phyloP scores from a whole-genome alignment of 2,797 vertebrate species.

The Rhincodon typus region DNA sequence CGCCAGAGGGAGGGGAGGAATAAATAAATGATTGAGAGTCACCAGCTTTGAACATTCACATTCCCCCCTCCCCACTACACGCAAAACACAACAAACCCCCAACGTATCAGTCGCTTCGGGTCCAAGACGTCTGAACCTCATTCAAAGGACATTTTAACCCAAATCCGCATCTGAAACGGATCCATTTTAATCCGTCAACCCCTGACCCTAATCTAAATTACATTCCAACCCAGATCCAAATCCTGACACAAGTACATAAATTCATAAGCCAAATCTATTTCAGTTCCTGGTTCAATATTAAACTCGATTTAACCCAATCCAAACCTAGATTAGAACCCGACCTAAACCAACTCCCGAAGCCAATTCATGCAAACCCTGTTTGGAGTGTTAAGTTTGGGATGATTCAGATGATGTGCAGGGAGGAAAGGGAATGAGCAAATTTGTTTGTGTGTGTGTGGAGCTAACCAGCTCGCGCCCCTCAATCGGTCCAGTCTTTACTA shows the following conservation, averaged over 20 bases:
- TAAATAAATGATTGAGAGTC: conserved; percentile 33
- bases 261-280: not conserved
- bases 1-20: conserved; percentile 34
- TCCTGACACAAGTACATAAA: not conserved
- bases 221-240: not conserved
- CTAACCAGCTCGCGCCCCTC: not conserved
- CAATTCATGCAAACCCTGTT: not conserved
- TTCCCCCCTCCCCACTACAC: not conserved
- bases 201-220: not conserved
- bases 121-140: not conserved
- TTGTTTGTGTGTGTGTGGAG: not conserved
- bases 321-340: not conserved
- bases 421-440: not conserved
- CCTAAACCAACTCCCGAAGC: not conserved
- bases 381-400: not conserved
- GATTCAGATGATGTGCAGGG: not conserved
- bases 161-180: not conserved
- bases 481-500: too few species aligned
- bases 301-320: not conserved
- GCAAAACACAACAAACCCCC: not conserved
- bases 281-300: not conserved
- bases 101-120: not conserved
- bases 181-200: not conserved
- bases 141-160: not conserved
- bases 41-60: not conserved